These are phyloP conservation scores for Percopsis omiscomaycus DNA, from an alignment of 2,797 vertebrate species.

Conservation along the genomic window DNA sequence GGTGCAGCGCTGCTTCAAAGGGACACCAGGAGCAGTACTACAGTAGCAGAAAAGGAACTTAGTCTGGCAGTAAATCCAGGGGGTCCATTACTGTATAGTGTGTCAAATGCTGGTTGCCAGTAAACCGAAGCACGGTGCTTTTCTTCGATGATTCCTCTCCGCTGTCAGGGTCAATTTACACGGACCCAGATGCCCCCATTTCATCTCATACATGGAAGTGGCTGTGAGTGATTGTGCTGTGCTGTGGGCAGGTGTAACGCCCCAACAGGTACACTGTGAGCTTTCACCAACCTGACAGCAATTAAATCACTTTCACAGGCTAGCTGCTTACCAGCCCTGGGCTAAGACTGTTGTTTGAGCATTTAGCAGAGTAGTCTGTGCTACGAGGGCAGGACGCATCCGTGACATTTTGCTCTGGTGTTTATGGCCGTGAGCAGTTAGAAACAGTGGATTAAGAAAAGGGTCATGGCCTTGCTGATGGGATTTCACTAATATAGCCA, in stretches of 20 bases:
- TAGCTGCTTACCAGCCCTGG: conserved; percentile 26
- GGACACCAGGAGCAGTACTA: conserved; percentile 25
- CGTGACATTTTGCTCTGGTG: conserved; percentile 29
- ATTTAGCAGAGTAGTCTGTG: conserved; percentile 60
- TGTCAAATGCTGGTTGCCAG: conserved; percentile 47
- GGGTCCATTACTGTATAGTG: conserved; percentile 17
- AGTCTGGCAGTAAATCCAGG: conserved; percentile 36
- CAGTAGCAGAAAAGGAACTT: conserved; percentile 18
- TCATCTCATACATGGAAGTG: conserved; percentile 33
- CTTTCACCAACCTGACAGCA: conserved; percentile 62
- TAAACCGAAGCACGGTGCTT: conserved; percentile 45
- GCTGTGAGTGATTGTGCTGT: conserved; percentile 56
- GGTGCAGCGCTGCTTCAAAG: conserved; percentile 17
- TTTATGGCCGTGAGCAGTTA: conserved; percentile 55
- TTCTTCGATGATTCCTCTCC: conserved; percentile 49
- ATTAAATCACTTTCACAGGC: conserved; percentile 64
- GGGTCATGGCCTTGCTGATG: conserved; percentile 68
- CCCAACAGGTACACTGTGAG: conserved; percentile 57
- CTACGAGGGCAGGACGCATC: conserved; percentile 9
- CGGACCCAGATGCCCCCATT: conserved; percentile 24
- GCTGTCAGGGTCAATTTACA: conserved; percentile 64
- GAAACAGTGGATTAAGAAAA: conserved; percentile 65
- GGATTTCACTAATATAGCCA: conserved; percentile 61
- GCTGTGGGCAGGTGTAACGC: conserved; percentile 64
- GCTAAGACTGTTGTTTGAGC: conserved; percentile 61